phyloP scores from a whole-genome alignment of 2,113 vertebrate species.

The Petrocephalus zakoni region DNA sequence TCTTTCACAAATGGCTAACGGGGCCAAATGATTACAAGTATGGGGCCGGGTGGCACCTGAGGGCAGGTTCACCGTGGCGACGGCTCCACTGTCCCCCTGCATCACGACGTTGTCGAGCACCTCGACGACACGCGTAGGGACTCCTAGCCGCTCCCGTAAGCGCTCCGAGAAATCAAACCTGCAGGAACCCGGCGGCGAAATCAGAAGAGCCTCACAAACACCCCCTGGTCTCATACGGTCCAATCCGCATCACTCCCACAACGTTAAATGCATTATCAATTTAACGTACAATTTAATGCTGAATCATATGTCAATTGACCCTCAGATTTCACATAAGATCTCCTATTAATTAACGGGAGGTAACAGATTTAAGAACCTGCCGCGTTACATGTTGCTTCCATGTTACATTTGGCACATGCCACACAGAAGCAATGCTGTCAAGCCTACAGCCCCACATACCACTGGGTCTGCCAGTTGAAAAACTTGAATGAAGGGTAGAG shows the following conservation, averaged over 20 bases:
- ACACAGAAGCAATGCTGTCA: not conserved
- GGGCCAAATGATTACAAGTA: not conserved
- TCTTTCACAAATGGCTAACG: not conserved
- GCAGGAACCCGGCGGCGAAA: not conserved
- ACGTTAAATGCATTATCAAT: not conserved
- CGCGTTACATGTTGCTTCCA: not conserved
- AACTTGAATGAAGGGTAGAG: constrained; percentile 66
- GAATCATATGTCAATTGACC: not conserved
- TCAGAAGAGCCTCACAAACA: not conserved
- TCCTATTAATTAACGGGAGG: not conserved
- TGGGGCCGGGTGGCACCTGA: constrained; percentile 37
- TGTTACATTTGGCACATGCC: not conserved
- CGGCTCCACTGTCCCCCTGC: constrained; percentile 60
- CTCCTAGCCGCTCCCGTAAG: constrained; percentile 47
- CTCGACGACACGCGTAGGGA: constrained; percentile 45
- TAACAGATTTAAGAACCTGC: not conserved
- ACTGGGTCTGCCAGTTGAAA: constrained; percentile 67
- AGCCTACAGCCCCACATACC: constrained; percentile 39
- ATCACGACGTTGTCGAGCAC: constrained; percentile 59
- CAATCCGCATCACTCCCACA: not conserved
- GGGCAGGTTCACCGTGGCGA: constrained; percentile 52
- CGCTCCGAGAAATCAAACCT: constrained; percentile 61
- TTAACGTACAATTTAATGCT: not conserved
- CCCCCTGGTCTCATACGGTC: not conserved
- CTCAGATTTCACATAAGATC: not conserved